Conservation (phyloP, 2,888 invertebrate species). For the Ectropis crepuscularia region DNA sequence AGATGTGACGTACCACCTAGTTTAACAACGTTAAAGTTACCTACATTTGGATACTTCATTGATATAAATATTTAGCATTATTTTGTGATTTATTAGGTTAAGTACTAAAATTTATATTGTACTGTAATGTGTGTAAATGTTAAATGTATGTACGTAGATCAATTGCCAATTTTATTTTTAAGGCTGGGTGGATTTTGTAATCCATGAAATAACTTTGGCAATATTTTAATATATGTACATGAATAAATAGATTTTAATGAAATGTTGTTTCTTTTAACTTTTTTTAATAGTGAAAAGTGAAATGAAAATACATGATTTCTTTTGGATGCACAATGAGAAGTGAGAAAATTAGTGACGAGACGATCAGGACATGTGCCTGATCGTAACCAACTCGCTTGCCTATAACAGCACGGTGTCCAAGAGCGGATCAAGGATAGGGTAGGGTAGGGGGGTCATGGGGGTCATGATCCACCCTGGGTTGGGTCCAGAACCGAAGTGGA, state of each 20-base stretch:
- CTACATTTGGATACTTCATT: not conserved
- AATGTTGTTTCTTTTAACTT: constrained; percentile 26
- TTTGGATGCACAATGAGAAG: no score
- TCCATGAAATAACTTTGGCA: constrained; percentile 68
- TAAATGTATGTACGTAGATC: constrained; percentile 40
- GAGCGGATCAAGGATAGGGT: no score
- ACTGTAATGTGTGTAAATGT: constrained; percentile 22
- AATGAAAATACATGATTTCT: no score
- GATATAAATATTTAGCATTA: not conserved
- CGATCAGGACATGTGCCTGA: no score
- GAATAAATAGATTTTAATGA: constrained; percentile 27
- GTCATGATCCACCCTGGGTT: no score
- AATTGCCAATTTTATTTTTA: constrained; percentile 64
- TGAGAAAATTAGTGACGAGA: no score
- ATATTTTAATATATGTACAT: constrained; percentile 41
- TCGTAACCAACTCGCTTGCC: no score
- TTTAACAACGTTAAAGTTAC: constrained; percentile 2
- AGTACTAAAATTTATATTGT: constrained; percentile 16
- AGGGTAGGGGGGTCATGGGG: no score
- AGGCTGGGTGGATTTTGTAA: constrained; percentile 75
- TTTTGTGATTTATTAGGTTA: constrained; percentile 24
- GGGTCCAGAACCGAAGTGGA: no score
- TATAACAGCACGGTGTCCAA: no score
- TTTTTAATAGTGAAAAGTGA: not conserved
- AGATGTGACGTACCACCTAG: no score